Base-by-base conservation (phyloP, 1,140 invertebrate species). In the Drosophila sproati region DNA sequence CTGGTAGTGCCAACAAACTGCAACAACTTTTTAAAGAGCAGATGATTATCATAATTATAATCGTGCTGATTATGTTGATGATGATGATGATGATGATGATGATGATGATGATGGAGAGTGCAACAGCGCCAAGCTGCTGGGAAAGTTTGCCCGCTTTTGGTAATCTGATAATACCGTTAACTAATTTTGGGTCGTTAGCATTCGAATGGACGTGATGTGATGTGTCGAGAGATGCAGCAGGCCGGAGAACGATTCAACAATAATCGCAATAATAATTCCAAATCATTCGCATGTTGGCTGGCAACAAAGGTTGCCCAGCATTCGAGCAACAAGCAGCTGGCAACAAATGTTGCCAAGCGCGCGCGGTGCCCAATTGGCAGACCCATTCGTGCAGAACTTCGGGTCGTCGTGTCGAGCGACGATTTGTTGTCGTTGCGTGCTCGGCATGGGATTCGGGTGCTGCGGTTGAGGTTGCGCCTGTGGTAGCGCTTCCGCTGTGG, bases 221-320 rank as follows among this genome's bases (percentile, higher is more conserved):
- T 31, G 41, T n/a, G 10, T 31, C 45, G 10, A 8, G 20, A 12
- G 39, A 41, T 10, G 10, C 10, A 31, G 56, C 56, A 59, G 35
- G 10, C 31, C 31, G 20, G 5, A 41, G 63, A 41, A 61, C 51
- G 57, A 41, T 71, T 52, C 73, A 77, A 51, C 67, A 68, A 81
- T 81, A 86, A 85, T 85, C 78, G 67, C 60, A 57, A 76, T 87
- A 87, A 76, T 81, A 87, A 86, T 86, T 73, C 71, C 78, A 76
- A 78, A 86, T 43, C 39, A 43, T 62, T 82, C 52, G 77, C 47
- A 47, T 62, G 66, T 66, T 39, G 54, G 29, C 28, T 37, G 12
- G 63, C 63, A 48, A 47, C 12, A 54, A 28, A 55, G 54, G 29
- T 52, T 62, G 60, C 32, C 8, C 62, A 64, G 34, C 41, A 57